Conservation (phyloP, 2,113 vertebrate species). For the Crypturellus undulatus region DNA sequence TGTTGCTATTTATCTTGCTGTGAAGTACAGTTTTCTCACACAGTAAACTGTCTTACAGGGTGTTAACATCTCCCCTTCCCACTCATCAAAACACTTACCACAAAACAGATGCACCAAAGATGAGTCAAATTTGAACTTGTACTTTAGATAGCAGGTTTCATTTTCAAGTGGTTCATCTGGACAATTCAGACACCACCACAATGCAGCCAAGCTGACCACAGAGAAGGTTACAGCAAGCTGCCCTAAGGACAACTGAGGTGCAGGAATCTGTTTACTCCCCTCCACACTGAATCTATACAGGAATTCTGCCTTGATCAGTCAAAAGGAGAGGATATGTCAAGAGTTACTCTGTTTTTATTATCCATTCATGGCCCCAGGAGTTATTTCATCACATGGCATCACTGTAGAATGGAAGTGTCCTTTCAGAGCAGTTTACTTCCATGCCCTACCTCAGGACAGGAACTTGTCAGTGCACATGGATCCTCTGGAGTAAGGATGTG, state of each 20-base stretch:
- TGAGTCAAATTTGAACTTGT: neutral
- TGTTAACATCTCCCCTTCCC: slow-evolving; percentile 44
- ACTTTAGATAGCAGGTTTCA: neutral
- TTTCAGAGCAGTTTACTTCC: neutral
- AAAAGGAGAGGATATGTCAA: neutral
- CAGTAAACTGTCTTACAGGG: slow-evolving; percentile 34
- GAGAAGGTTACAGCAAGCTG: neutral
- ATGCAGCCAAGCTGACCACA: neutral
- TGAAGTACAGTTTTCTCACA: slow-evolving; percentile 46
- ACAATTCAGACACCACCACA: neutral
- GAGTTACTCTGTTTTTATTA: neutral
- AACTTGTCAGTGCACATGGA: neutral
- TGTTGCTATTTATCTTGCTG: slow-evolving; percentile 35
- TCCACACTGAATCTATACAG: neutral
- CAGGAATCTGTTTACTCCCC: neutral
- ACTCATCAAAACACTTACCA: slow-evolving; percentile 64
- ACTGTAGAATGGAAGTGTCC: neutral
- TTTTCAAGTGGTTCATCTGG: neutral
- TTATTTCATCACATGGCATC: neutral
- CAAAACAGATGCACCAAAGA: slow-evolving; percentile 51
- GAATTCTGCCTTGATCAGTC: neutral
- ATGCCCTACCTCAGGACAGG: neutral
- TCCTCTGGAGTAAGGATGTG: neutral
- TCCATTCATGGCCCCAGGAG: neutral
- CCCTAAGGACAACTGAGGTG: neutral